A percentile compares a stretch with the other conserved stretches of the same genome.
Evolutionary conservation across 2,888 invertebrate species (phyloP).

Genomic region (Trilocha varians): DNA sequence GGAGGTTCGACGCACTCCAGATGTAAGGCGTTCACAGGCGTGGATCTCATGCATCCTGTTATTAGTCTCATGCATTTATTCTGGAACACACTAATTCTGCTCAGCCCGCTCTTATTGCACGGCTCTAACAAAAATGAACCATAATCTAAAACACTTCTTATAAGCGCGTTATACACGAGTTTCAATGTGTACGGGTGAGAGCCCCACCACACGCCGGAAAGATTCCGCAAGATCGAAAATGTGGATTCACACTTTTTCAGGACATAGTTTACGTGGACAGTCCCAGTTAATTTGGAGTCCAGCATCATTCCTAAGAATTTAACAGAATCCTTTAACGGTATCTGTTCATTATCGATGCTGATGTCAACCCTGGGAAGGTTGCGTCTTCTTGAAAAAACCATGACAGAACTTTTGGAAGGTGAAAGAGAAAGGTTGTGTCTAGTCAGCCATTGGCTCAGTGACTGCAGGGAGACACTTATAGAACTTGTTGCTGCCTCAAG

Average conservation of each 20-base stretch:
- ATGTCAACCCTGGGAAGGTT: too few species aligned
- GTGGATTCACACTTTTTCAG: constrained; percentile 12
- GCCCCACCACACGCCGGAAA: constrained; percentile 11
- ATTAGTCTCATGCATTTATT: background rate
- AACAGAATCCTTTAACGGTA: background rate
- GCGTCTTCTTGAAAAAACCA: background rate
- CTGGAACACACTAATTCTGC: too few species aligned
- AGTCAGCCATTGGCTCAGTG: too few species aligned
- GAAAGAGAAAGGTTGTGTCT: constrained; percentile 11
- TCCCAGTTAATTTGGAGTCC: constrained; percentile 10
- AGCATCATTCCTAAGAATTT: constrained; percentile 15
- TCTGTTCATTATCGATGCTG: too few species aligned
- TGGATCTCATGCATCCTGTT: background rate
- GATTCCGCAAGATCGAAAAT: constrained; percentile 9
- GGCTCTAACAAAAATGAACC: background rate
- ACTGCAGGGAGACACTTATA: too few species aligned
- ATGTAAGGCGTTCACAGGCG: background rate
- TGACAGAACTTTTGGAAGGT: constrained; percentile 8
- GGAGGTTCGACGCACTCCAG: constrained; percentile 2
- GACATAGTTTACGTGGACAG: constrained; percentile 7
- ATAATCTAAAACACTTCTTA: constrained; percentile 2
- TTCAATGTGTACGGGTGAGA: constrained; percentile 7
- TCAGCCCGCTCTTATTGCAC: background rate
- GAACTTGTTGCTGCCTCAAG: background rate
- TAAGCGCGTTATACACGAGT: too few species aligned